Percentiles rank a stretch among this genome's conserved stretches.
Evolutionary conservation across 2,888 invertebrate genomes (phyloP).

Genomic region (Sabellastarte sp.): DNA sequence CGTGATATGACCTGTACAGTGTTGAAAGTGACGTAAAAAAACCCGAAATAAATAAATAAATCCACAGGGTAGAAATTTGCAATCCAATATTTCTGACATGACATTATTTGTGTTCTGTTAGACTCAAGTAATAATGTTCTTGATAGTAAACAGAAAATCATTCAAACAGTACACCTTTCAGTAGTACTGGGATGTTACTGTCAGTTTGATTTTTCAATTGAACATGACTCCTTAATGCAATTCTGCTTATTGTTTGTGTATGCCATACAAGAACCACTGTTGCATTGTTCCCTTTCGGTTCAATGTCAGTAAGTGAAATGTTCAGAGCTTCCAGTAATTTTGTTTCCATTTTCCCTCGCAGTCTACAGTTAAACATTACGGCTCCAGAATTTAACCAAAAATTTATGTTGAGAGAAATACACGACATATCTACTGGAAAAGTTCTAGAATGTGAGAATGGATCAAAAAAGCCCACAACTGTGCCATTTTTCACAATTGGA

Average conservation of each 20-base stretch:
- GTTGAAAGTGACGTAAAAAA: no score
- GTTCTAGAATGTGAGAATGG: background rate
- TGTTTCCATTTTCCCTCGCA: background rate
- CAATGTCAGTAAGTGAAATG: background rate
- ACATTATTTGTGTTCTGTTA: no score
- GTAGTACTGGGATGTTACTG: no score
- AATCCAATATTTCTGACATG: no score
- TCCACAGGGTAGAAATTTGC: no score
- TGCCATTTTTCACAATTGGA: background rate
- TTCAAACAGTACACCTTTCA: no score
- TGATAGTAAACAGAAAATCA: no score
- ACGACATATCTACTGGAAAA: background rate
- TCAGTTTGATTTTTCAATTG: no score
- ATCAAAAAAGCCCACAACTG: background rate
- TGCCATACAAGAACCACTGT: background rate
- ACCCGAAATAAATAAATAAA: no score
- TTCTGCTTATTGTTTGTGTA: background rate
- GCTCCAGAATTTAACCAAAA: background rate
- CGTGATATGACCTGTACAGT: no score
- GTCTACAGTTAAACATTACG: background rate
- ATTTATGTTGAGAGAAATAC: background rate
- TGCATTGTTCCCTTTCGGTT: background rate
- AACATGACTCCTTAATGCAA: no score
- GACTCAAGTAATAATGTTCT: no score
- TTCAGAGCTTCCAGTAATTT: background rate